Evolutionary conservation across 1,140 invertebrate genomes (phyloP), one percentile per base, ranked within the genome.

Genomic region (Brachionus paranguensis): DNA sequence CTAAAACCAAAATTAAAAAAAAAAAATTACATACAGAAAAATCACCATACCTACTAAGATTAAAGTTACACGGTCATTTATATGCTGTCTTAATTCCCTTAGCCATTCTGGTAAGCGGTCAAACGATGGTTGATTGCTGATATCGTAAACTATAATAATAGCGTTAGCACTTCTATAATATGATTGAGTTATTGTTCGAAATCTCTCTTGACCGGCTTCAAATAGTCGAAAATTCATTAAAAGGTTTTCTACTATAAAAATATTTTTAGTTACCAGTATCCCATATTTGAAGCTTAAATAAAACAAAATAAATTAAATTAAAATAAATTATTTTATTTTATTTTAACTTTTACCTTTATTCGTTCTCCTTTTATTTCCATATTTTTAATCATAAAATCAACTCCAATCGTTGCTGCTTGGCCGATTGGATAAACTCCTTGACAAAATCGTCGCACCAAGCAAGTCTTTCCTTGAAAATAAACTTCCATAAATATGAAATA

Each of bases 91-190:
- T 64, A 84, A 45, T 65, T 84, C 83, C n/a, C 72, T 53, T 24
- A 84, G 17, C 83, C 83, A 84, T 37, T 76, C 70, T 11, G 83
- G 70, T 8, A 84, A 41, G 3, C 70, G 37, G 17, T 72, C 65
- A 17, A 84, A 84, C 7, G 83, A 74, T 14, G 65, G 29, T 33
- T 96, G 96, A 90, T 95, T 98, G 70, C 95, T 96, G 29, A 99
- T 97, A 92, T 99, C 97, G 90, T 99, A 99, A 12, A 99, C 97
- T 78, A 99, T 95, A 87, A 99, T 96, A 50, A 99, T 97, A 81
- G 97, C 97, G 91, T 99, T 97, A 37, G 97, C 99, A 74, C 97
- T 97, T 89, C 97, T 92, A 88, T 99, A 99, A 89, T 99, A 99
- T 78, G 94, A 96, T 29, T 84, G 65, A 17, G 96, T 98, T 86